A percentile compares a stretch with the other conserved stretches of the same genome.
phyloP scores from a whole-genome alignment of 2,797 vertebrate genomes.

The Fistularia tabacaria region DNA sequence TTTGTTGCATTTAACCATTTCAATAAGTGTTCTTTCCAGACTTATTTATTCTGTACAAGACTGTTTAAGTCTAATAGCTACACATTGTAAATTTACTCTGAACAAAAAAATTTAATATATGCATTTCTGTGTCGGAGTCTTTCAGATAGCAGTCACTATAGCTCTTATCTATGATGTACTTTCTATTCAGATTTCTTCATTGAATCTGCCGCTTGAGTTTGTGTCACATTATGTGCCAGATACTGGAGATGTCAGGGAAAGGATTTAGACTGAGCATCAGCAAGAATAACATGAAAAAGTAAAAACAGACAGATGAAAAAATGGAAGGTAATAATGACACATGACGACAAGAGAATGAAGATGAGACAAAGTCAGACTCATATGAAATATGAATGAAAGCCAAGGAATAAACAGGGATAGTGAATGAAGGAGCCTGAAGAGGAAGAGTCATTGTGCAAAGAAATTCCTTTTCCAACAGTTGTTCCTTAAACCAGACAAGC shows the following conservation, averaged over 20 bases:
- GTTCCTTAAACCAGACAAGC: constrained; percentile 38
- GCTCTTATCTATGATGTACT: constrained; percentile 30
- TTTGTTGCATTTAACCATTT: constrained; percentile 3
- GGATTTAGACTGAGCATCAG: constrained; percentile 9
- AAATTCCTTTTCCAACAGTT: too few relatives aligned
- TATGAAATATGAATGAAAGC: too few relatives aligned
- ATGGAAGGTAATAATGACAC: constrained; percentile 34
- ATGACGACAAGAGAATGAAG: constrained; percentile 11
- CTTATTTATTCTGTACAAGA: constrained; percentile 4
- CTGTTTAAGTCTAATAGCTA: constrained; percentile 12
- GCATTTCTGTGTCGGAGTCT: too few relatives aligned
- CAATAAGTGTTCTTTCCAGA: not conserved
- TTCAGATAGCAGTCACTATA: constrained; percentile 33
- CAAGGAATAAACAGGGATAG: too few relatives aligned
- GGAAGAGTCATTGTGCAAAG: not conserved
- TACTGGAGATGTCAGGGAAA: constrained; percentile 40
- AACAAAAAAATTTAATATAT: too few relatives aligned
- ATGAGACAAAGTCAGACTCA: constrained; percentile 13
- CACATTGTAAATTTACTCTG: too few relatives aligned
- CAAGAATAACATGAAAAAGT: constrained; percentile 11
- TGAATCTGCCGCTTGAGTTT: constrained; percentile 21
- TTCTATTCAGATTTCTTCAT: constrained; percentile 35
- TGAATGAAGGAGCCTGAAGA: constrained; percentile 11
- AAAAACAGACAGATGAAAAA: constrained; percentile 30
- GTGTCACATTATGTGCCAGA: constrained; percentile 46